Base-by-base conservation (phyloP, 2,113 vertebrate species). In the Dendropsophus ebraccatus region DNA sequence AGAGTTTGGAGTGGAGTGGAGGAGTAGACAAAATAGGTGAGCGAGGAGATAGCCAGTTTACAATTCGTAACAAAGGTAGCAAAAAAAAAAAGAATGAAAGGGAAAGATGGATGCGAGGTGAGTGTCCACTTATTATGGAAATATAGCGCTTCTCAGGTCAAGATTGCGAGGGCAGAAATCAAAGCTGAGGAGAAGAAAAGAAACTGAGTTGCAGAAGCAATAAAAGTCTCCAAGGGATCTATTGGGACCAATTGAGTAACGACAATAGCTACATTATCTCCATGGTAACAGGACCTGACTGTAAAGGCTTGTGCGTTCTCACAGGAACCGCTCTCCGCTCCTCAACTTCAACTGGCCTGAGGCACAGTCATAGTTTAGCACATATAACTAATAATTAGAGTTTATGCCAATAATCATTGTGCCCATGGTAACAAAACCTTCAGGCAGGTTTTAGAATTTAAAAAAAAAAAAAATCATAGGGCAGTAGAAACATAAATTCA, bases 181-280 rank as follows among this genome's bases (percentile, higher is more conserved):
- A 62, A 47, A 60, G 28, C 60, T 6, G 16, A 28, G 49, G 35
- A 35, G 35, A 82, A 25, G 30, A 35, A 49, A 56, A 30, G 32
- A 54, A 47, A 78, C 25, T 19, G 32, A 49, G 16, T 25, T 60
- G 8, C 41, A 16, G 16, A 50, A 50, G 62, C 80, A 49, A 65
- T 82, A 23, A 67, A 32, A 73, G 82, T 58, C 69, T 73, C 69
- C 0, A 17, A 74, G 69, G 82, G 32, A 74, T 45, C 49, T 74
- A 41, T 69, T 12, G 56, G 69, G 32, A 74, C 52, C 49, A 45
- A 74, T n/a, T 83, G 28, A 82, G 11, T 70, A 69, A 73, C 74
- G 82, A 83, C 82, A 83, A 83, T 74, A 74, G 69, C 30, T 74
- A 60, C 17, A 28, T 58, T 83, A 83, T 83, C 50, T 58, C 82